A percentile compares a stretch with the other conserved stretches of the same genome.
These are phyloP conservation scores for Vidua macroura DNA, from an alignment of 2,113 vertebrate species.

Conservation along the genomic window DNA sequence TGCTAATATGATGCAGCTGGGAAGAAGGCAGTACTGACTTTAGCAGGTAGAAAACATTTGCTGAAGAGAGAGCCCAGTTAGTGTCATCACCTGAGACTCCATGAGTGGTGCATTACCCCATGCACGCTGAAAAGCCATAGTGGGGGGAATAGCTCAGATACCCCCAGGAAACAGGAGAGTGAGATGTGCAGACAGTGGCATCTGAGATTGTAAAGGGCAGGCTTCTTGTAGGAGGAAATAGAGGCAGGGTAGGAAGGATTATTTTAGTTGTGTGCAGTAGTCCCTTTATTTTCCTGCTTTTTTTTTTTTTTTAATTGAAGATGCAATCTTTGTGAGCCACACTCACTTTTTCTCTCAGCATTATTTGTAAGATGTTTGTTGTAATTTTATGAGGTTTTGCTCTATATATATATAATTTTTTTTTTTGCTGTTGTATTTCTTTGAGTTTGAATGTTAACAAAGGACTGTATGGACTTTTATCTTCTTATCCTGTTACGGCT, in stretches of 20 bases:
- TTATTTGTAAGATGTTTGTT: background rate
- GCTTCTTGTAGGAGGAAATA: background rate
- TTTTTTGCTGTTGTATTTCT: background rate
- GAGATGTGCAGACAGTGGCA: rapidly evolving
- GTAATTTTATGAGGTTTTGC: background rate
- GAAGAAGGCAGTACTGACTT: background rate
- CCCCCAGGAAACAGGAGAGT: background rate
- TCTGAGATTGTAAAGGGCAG: background rate
- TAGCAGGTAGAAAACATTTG: background rate
- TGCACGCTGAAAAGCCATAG: background rate
- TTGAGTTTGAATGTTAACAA: background rate
- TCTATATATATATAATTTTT: background rate
- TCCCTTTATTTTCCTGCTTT: background rate
- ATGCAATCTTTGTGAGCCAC: background rate
- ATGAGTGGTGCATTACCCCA: background rate
- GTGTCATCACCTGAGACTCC: background rate
- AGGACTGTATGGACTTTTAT: background rate
- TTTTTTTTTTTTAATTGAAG: background rate
- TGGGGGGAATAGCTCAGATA: background rate
- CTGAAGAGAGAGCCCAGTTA: background rate
- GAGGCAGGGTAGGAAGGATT: background rate
- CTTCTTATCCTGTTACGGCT: background rate
- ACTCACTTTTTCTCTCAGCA: rapidly evolving
- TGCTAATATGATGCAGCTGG: background rate
- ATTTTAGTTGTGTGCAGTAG: background rate